Evolutionary conservation across 1,140 invertebrate species (phyloP).

Genomic region (Nephotettix cincticeps): DNA sequence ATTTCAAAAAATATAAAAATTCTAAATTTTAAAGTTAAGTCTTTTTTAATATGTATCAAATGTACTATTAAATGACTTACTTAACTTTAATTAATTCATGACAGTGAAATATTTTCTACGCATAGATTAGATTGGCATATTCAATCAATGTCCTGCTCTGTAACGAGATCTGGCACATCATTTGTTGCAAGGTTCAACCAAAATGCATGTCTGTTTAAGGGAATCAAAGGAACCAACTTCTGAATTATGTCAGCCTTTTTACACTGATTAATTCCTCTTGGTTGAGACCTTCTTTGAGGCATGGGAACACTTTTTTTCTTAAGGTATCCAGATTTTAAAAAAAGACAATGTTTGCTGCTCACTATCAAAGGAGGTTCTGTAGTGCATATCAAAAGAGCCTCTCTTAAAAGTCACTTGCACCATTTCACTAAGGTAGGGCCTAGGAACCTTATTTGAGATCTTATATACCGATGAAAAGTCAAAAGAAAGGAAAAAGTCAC

Average conservation of each 20-base stretch:
- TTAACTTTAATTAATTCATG: no score
- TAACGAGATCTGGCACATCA: neutral
- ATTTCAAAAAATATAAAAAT: neutral
- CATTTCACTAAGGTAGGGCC: constrained; percentile 7
- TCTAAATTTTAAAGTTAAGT: neutral
- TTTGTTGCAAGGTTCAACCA: neutral
- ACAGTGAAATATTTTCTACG: no score
- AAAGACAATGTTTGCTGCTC: neutral
- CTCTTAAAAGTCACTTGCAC: constrained; percentile 6
- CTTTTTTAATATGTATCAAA: neutral
- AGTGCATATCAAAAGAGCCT: neutral
- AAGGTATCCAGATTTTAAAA: neutral
- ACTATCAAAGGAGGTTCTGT: neutral
- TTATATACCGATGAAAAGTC: neutral
- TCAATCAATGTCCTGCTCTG: neutral
- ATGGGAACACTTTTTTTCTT: neutral
- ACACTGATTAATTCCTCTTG: neutral
- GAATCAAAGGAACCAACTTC: neutral
- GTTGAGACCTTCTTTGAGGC: neutral
- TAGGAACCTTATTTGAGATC: neutral
- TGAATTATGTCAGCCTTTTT: constrained; percentile 1
- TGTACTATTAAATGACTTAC: no score
- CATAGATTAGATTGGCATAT: no score
- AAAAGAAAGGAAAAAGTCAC: neutral
- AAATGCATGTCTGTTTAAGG: neutral